phyloP scores from a whole-genome alignment of 2,888 invertebrate genomes.

The Ormyrus thymus region DNA sequence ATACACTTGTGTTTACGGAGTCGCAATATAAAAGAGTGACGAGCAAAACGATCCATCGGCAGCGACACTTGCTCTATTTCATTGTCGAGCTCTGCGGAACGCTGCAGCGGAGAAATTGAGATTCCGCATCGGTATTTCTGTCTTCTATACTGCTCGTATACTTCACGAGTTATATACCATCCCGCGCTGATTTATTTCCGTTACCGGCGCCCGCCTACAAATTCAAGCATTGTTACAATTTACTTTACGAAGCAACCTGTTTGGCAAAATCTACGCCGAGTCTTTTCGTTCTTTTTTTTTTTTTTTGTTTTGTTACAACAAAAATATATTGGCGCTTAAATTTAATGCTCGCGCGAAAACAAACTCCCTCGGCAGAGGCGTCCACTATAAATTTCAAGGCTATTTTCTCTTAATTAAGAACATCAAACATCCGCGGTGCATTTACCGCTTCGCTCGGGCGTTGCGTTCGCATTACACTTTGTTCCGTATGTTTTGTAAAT shows the following conservation, averaged over 20 bases:
- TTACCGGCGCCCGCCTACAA: no score
- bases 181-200: not conserved
- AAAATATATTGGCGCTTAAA: not conserved
- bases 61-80: conserved; percentile 1
- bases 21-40: not conserved
- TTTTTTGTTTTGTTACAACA: no score
- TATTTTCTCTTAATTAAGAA: conserved; percentile 21
- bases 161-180: not conserved
- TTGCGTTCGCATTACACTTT: conserved; percentile 8
- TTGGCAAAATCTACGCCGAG: no score
- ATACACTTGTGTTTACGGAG: no score
- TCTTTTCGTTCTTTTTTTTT: no score
- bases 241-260: no score
- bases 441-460: conserved; percentile 12
- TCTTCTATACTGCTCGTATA: not conserved
- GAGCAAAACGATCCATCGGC: conserved; percentile 1
- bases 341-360: not conserved
- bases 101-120: no score
- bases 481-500: conserved; percentile 19
- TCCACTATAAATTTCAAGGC: not conserved
- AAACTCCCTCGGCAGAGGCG: not conserved
- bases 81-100: not conserved
- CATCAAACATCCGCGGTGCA: conserved; percentile 28
- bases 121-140: not conserved
- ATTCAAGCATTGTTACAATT: no score